Evolutionary conservation across 2,888 invertebrate species (phyloP), one percentile per base, ranked within the genome.

Genomic region (Dinocampus coccinellae): DNA sequence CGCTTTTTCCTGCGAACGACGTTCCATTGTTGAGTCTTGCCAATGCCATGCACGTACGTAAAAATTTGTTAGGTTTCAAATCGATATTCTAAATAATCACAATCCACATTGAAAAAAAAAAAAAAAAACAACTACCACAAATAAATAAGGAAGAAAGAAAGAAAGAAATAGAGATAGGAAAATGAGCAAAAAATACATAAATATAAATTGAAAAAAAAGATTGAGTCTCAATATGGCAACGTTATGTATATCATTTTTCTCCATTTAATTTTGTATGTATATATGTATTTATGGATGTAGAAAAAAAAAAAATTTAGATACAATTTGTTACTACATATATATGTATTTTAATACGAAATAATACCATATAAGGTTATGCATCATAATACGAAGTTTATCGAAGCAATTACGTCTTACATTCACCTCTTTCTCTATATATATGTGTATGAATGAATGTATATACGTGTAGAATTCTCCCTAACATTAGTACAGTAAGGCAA

Each of bases 321-420:
- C 6, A 16, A 47, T 47, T 16, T 20, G 16, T 55, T 24, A 9
- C 11, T 55, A 26, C 3, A 42, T 6, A 42, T 6, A 4, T 4
- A 47, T 47, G 1, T 24, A 26, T 47, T n/a, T 47, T 16, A 36
- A 39, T n/a, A 26, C 11, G 13, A 24, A 55, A 24, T 55, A 22
- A 24, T 26, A 24, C 13, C n/a, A 10, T 55, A 26, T 26, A 63
- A 26, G 16, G 47, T 76, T 76, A 72, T 81, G 77, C 73, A 82
- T 84, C 81, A 79, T 82, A 78, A 82, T 82, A 81, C 80, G 77
- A 82, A 84, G 77, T 83, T 84, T 78, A 77, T 73, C 70, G 63
- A 71, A 77, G 74, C 75, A 75, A 67, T 70, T 68, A 72, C 69
- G 67, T 60, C 66, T 65, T 36, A 36, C 29, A 22, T 39, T 39